These are phyloP conservation scores for Crotalus tigris DNA, from an alignment of 2,113 vertebrate genomes.

Conservation along the genomic window DNA sequence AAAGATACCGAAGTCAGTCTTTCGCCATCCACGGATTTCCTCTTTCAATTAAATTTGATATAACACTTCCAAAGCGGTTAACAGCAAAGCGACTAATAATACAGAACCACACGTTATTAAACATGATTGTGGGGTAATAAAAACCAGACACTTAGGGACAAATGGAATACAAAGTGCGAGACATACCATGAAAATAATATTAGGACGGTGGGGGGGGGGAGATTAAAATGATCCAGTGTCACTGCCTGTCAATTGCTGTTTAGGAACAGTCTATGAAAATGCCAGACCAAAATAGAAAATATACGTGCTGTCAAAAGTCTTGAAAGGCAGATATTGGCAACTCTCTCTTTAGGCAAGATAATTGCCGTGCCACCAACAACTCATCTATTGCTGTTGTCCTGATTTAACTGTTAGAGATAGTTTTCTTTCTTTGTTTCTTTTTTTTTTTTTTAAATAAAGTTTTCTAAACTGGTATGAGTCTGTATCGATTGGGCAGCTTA, in stretches of 20 bases:
- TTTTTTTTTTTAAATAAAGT: too few species aligned
- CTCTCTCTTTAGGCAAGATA: not conserved
- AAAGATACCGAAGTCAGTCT: not conserved
- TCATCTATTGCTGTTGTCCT: not conserved
- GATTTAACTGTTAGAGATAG: not conserved
- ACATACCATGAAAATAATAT: not conserved
- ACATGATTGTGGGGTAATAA: not conserved
- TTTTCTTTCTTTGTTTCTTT: not conserved
- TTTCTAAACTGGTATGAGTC: too few species aligned
- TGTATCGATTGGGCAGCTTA: not conserved
- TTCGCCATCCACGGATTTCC: not conserved
- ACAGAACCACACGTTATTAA: not conserved
- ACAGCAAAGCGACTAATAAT: not conserved
- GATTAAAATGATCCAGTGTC: not conserved
- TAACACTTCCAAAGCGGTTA: not conserved
- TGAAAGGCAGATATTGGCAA: not conserved
- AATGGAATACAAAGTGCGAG: too few species aligned
- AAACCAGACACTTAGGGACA: not conserved
- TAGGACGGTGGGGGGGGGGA: not conserved
- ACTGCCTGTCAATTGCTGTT: not conserved
- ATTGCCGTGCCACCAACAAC: not conserved
- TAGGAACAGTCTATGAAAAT: not conserved
- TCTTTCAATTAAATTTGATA: not conserved
- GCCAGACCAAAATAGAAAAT: too few species aligned
- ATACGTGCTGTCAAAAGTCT: not conserved